Evolutionary conservation across 2,113 vertebrate species (phyloP).

Genomic region (rabbit (Oryctolagus cuniculus)): mOryCun1.1 NC_091432.1:52117501-52118000

Average conservation of each 20-base stretch:
- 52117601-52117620: slow-evolving; percentile 70
- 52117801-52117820: slow-evolving; percentile 72
- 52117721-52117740: slow-evolving; percentile 66
- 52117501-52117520: slow-evolving; percentile 63
- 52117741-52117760: slow-evolving; percentile 54
- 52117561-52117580: slow-evolving; percentile 46
- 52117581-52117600: slow-evolving; percentile 69
- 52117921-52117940: slow-evolving; percentile 38
- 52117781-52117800: slow-evolving; percentile 73
- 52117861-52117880: slow-evolving; percentile 6
- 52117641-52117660: slow-evolving; percentile 52
- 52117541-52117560: slow-evolving; percentile 42
- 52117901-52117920: slow-evolving; percentile 51
- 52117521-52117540: slow-evolving; percentile 57
- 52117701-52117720: slow-evolving; percentile 50
- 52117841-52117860: slow-evolving; percentile 24
- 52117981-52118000: slow-evolving; percentile 42
- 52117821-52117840: slow-evolving; percentile 68
- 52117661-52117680: slow-evolving; percentile 54
- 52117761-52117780: slow-evolving; percentile 60
- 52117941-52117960: slow-evolving; percentile 44
- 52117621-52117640: slow-evolving; percentile 67
- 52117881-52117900: slow-evolving; percentile 56
- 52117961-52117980: slow-evolving; percentile 65
- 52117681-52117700: slow-evolving; percentile 36